Evolutionary conservation across 2,797 vertebrate species (phyloP).

Genomic region (Neomorphus geoffroyi): DNA sequence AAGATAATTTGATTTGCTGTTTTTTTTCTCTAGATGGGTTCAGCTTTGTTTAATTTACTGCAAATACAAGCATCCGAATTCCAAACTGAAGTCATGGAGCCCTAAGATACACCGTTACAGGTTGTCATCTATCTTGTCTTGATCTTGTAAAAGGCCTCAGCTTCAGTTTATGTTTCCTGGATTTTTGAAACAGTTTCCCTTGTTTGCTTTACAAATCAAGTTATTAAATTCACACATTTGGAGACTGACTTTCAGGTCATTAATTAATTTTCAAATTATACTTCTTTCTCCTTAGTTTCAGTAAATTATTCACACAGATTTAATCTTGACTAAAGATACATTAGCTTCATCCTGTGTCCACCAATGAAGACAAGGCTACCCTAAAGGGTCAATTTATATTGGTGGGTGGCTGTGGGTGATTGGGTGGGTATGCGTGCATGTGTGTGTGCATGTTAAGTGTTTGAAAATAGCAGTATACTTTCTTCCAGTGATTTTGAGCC

Average conservation of each 20-base stretch:
- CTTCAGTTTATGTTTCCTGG: constrained; percentile 68
- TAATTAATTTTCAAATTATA: constrained; percentile 10
- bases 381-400: constrained; percentile 7
- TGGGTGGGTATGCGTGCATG: too few species aligned
- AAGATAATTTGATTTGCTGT: constrained; percentile 71
- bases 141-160: constrained; percentile 68
- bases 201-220: constrained; percentile 37
- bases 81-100: constrained; percentile 74
- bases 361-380: neutral
- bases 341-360: constrained; percentile 15
- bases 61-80: constrained; percentile 72
- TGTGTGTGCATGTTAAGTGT: neutral
- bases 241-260: constrained; percentile 16
- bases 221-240: constrained; percentile 4
- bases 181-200: constrained; percentile 35
- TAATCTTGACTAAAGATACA: neutral
- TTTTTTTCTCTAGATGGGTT: constrained; percentile 74
- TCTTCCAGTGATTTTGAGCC: constrained; percentile 37
- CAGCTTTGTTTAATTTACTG: constrained; percentile 75
- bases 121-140: constrained; percentile 75
- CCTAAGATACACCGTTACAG: constrained; percentile 74
- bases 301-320: constrained; percentile 23
- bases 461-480: constrained; percentile 69
- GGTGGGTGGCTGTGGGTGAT: neutral
- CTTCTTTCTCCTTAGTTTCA: constrained; percentile 11